Evolutionary conservation across 1,140 invertebrate species (phyloP), one percentile per base, ranked within the genome.

Genomic region (Microplitis mediator): DNA sequence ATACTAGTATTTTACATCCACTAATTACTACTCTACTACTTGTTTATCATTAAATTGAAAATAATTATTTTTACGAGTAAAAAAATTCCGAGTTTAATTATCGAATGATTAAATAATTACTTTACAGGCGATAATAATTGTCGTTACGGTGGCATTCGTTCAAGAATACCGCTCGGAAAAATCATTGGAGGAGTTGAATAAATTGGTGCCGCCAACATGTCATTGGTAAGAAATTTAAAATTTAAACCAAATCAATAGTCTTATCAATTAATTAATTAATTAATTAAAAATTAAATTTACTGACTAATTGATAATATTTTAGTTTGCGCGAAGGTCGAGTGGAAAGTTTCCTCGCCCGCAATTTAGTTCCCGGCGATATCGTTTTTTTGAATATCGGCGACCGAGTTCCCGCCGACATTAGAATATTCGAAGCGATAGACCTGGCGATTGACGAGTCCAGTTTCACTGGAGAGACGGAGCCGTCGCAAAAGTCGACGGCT

Each of bases 151-250:
- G 32, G 98, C 98, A 58, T 99, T 99, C 89, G 94, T 99, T 72
- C 97, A 99, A 90, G 98, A 99, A 89, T 99, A 99, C 87, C 91
- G 98, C 75, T 99, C 98, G n/a, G 98, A 99, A 88, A 98, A 99
- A 87, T 99, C 98, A n/a, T 86, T 99, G 6, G 94, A 99, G 86
- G 97, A 98, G 87, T 88, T 99, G n/a, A 98, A 95, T 75, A 99
- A 99, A 89, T 89, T 99, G 65, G 97, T 99, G 60, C 98, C 95
- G 69, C 95, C 94, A n/a, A 90, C 93, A 77, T 95, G 94, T 80
- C 93, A 94, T 85, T 96, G 94, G 93, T 93, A 84, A 89, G 82
- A 77, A 34, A 35, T 14, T 65, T 36, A 39, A 35, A n/a, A 50
- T 32, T 58, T 4, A 14, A 13, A 36, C 0, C 32, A 2, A 39